phyloP scores from a whole-genome alignment of 2,113 vertebrate genomes.

The Labeo catla region DNA sequence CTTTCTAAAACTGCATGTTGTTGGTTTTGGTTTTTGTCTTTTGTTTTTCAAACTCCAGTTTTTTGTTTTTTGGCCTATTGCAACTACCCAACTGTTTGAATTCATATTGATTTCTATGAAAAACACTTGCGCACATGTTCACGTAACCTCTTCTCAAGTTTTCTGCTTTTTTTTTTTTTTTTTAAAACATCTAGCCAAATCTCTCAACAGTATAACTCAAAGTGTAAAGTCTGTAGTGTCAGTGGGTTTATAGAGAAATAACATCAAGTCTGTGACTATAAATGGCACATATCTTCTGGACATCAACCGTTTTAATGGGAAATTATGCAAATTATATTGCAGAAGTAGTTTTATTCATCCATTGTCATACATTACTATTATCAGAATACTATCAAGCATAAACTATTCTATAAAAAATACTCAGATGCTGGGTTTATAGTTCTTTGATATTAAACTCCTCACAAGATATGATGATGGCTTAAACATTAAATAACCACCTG shows the following conservation, averaged over 20 bases:
- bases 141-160: constrained; percentile 5
- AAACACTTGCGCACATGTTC: constrained; percentile 11
- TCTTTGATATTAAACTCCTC: constrained; percentile 1
- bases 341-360: neutral
- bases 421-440: constrained; percentile 30
- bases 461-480: neutral
- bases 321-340: neutral
- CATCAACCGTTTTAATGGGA: neutral
- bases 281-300: constrained; percentile 19
- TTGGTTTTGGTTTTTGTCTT: constrained; percentile 54
- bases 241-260: constrained; percentile 17
- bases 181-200: constrained; percentile 45
- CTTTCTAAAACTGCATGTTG: constrained; percentile 75
- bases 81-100: constrained; percentile 63
- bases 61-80: constrained; percentile 64
- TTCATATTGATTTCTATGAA: constrained; percentile 58
- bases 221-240: constrained; percentile 27
- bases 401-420: neutral
- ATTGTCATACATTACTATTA: neutral
- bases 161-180: constrained; percentile 37
- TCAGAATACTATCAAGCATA: neutral
- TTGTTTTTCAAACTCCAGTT: constrained; percentile 53
- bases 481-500: constrained; percentile 26
- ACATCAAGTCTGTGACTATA: neutral
- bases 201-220: neutral